These are phyloP conservation scores for Drosophila hydei DNA, from an alignment of 1,140 invertebrate genomes.

Conservation along the genomic window DNA sequence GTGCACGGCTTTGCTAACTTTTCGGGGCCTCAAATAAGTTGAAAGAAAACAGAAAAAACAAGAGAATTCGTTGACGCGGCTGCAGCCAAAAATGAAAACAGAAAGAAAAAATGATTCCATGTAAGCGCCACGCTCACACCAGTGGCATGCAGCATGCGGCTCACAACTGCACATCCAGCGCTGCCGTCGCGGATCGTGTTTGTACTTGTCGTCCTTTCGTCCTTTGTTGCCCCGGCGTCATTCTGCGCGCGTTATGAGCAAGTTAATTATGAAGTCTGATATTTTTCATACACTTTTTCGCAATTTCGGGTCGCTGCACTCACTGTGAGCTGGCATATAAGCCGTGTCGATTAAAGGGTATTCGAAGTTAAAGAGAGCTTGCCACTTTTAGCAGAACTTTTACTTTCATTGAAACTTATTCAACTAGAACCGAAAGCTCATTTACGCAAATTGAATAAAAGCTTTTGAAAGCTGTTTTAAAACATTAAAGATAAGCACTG, in stretches of 20 bases:
- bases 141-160: slow-evolving; percentile 21
- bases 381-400: not conserved
- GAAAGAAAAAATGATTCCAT: slow-evolving; percentile 53
- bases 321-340: not conserved
- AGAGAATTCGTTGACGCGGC: slow-evolving; percentile 13
- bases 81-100: slow-evolving; percentile 10
- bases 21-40: slow-evolving; percentile 4
- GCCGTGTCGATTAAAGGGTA: not conserved
- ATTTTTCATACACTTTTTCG: slow-evolving; percentile 53
- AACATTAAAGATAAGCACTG: not conserved
- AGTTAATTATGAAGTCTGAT: slow-evolving; percentile 82
- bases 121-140: slow-evolving; percentile 53
- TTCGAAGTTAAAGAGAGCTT: not conserved
- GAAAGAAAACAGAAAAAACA: slow-evolving; percentile 14
- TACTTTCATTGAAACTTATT: too few relatives aligned
- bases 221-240: slow-evolving; percentile 22
- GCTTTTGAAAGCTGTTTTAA: not conserved
- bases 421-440: too few relatives aligned
- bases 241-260: slow-evolving; percentile 69
- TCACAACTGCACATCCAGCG: not conserved
- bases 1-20: slow-evolving; percentile 57
- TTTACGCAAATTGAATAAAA: too few relatives aligned
- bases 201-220: slow-evolving; percentile 20
- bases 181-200: not conserved
- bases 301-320: slow-evolving; percentile 10